These are phyloP conservation scores for Eospalax fontanierii DNA, from an alignment of 2,797 vertebrate genomes.

Conservation along the genomic window DNA sequence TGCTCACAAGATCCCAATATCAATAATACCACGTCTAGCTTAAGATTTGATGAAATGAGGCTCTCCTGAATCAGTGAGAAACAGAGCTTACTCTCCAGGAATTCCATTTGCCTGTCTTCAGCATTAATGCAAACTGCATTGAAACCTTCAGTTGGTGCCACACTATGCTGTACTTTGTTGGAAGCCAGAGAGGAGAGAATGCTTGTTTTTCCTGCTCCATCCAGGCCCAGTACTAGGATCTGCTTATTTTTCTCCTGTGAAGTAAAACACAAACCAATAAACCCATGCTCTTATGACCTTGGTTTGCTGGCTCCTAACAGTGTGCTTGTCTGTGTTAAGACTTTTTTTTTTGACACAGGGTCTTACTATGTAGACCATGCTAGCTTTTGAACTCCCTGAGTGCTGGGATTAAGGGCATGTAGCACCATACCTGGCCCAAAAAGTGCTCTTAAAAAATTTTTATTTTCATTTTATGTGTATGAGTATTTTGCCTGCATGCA, in stretches of 20 bases:
- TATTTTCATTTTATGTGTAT: too few species aligned
- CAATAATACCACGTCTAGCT: background rate
- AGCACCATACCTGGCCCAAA: background rate
- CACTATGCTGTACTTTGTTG: constrained; percentile 90
- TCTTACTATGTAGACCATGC: background rate
- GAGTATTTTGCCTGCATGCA: too few species aligned
- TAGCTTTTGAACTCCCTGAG: background rate
- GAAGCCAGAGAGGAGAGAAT: constrained; percentile 93
- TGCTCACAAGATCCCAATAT: background rate
- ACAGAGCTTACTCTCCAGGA: constrained; percentile 95
- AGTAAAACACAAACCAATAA: constrained; percentile 54
- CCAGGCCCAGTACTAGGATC: constrained; percentile 96
- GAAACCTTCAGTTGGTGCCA: constrained; percentile 94
- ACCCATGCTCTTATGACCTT: background rate
- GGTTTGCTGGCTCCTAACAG: constrained; percentile 5
- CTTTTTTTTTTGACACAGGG: background rate
- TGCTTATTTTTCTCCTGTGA: constrained; percentile 90
- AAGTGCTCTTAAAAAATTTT: background rate
- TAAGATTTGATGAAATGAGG: background rate
- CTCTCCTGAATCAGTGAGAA: background rate
- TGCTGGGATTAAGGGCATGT: background rate
- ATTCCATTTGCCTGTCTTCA: constrained; percentile 93
- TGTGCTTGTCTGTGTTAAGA: background rate
- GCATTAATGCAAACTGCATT: constrained; percentile 93
- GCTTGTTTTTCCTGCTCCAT: constrained; percentile 97